Base-by-base conservation (phyloP, 2,888 invertebrate genomes). In the Aphodius sticticus region DNA sequence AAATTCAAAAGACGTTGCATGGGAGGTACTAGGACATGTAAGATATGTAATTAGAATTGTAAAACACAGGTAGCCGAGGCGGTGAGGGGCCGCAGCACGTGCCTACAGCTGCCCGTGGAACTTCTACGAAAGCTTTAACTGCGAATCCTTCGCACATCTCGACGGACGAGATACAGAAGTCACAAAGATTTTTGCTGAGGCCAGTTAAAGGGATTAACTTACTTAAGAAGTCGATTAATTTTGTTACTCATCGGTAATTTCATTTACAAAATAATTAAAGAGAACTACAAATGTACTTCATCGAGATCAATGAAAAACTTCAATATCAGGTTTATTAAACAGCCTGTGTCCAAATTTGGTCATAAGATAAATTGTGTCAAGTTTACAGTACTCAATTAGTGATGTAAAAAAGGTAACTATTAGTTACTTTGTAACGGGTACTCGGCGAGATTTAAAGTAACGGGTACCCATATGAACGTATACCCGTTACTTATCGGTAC, bases 31-130 rank as follows among this genome's bases (percentile, higher is more conserved):
- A 85, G 83, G 82, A 86, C 87, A 88, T 88, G 88, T 88, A 89
- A 88, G 88, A 88, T 87, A 86, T 88, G 88, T 88, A 88, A 88
- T 88, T 88, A 88, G 86, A 88, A 88, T 88, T 88, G 87, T 87
- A 86, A 86, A 86, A 87, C 86, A 86, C 82, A 85, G 84, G 85
- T 84, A 84, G 82, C 81, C 80, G 69, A 69, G 72, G 75, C 37
- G 74, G 75, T 78, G 74, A 69, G 69, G 76, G 69, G 72, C 38
- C 69, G 70, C 70, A 69, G 76, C 79, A 79, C 76, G 76, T 79
- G 79, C 79, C 35, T 69, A 6, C 36, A 15, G 36, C 35, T 74
- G 35, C 74, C 35, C 74, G 35, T 12, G 53, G 12, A 53, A 53
- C 74, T 74, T 74, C 74, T 12, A 6, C 16, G 70, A 36, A 74